A percentile compares a stretch with the other conserved stretches of the same genome.
Evolutionary conservation across 2,797 vertebrate genomes (phyloP).

Genomic region (Enteromius afrohamiltoni): DNA sequence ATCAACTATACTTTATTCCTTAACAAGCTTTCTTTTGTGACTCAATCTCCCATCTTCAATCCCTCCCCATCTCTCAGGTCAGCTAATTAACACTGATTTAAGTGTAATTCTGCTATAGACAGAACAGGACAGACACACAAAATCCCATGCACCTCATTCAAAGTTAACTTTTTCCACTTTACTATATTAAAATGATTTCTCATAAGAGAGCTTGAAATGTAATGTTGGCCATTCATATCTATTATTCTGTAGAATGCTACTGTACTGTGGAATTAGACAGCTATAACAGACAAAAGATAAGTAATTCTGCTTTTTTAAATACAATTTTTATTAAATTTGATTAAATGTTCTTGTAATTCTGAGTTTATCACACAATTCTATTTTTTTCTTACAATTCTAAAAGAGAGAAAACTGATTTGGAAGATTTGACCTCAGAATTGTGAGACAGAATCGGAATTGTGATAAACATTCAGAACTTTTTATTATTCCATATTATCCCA

Average conservation of each 20-base stretch:
- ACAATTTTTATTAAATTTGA: background rate
- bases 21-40: slow-evolving; percentile 5
- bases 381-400: too few species aligned
- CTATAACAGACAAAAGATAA: background rate
- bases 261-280: background rate
- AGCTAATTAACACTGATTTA: slow-evolving; percentile 18
- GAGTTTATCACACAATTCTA: background rate
- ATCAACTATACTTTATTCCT: slow-evolving; percentile 4
- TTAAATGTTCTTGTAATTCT: background rate
- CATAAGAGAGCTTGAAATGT: background rate
- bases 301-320: too few species aligned
- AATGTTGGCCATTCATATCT: background rate
- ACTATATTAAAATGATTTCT: background rate
- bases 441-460: too few species aligned
- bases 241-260: background rate
- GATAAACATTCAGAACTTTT: too few species aligned
- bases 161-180: background rate
- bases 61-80: background rate
- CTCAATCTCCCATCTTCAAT: background rate
- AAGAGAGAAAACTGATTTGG: too few species aligned
- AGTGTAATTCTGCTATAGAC: slow-evolving; percentile 12
- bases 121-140: background rate
- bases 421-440: background rate
- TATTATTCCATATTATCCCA: too few species aligned
- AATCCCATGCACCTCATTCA: background rate